Conservation (phyloP, 2,113 vertebrate species). For the Struthio camelus region DNA sequence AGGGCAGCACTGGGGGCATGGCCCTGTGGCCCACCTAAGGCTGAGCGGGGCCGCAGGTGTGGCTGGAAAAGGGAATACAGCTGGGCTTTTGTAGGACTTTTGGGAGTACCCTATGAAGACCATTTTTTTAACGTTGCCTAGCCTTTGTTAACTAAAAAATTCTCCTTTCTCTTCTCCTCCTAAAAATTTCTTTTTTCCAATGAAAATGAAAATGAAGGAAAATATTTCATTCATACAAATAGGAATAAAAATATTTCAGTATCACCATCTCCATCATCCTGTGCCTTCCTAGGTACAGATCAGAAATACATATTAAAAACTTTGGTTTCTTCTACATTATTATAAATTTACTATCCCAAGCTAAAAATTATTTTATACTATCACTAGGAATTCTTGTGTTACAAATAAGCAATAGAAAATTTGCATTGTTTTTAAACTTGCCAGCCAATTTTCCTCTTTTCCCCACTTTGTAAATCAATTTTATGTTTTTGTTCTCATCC, state of each 20-base stretch:
- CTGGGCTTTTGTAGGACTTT: neutral
- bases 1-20: no score
- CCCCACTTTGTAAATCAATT: neutral
- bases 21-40: neutral
- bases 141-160: neutral
- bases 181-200: no score
- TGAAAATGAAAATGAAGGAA: no score
- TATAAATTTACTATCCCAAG: neutral
- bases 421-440: neutral
- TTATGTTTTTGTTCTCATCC: neutral
- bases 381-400: neutral
- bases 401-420: neutral
- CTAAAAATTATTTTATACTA: neutral
- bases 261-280: neutral
- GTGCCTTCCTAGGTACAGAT: neutral
- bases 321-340: neutral
- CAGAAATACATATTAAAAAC: neutral
- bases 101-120: neutral
- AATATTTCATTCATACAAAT: no score
- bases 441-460: neutral
- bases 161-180: neutral
- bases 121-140: neutral
- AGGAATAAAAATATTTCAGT: neutral
- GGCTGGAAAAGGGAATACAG: neutral
- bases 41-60: neutral